phyloP scores from a whole-genome alignment of 2,888 invertebrate species.

The Machimus rusticus region DNA sequence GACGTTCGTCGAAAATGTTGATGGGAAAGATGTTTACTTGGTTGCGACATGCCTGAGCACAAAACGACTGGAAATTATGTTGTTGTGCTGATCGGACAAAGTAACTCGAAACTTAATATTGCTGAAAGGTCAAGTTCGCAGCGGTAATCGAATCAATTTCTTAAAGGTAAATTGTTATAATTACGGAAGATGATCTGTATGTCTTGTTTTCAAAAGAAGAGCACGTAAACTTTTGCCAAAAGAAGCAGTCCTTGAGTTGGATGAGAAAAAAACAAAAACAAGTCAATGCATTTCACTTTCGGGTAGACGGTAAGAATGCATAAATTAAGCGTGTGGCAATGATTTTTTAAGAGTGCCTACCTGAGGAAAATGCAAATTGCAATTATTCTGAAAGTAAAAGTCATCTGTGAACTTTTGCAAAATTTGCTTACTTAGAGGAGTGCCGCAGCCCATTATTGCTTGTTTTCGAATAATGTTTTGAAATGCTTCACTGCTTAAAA shows the following conservation, averaged over 20 bases:
- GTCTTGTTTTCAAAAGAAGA: slow-evolving; percentile 4
- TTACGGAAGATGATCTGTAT: slow-evolving; percentile 22
- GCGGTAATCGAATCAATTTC: background rate
- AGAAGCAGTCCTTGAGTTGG: background rate
- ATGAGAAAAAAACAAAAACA: background rate
- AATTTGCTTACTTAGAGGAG: background rate
- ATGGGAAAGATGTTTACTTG: slow-evolving; percentile 3
- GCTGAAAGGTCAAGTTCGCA: slow-evolving; percentile 29
- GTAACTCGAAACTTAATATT: background rate
- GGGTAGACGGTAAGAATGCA: background rate
- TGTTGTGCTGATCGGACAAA: background rate
- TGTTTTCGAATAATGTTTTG: background rate
- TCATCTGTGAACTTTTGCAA: background rate
- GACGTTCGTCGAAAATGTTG: background rate
- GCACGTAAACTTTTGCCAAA: background rate
- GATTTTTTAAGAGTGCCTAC: background rate
- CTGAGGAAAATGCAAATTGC: slow-evolving; percentile 7
- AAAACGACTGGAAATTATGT: background rate
- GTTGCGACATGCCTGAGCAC: background rate
- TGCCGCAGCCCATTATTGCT: background rate
- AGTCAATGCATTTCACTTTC: slow-evolving; percentile 10
- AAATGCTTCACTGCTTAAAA: background rate
- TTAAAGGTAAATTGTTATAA: slow-evolving; percentile 13
- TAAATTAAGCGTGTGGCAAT: slow-evolving; percentile 29
- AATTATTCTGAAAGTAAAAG: background rate